Conservation (phyloP, 1,140 invertebrate genomes). For the Brachionus calyciflorus region DNA sequence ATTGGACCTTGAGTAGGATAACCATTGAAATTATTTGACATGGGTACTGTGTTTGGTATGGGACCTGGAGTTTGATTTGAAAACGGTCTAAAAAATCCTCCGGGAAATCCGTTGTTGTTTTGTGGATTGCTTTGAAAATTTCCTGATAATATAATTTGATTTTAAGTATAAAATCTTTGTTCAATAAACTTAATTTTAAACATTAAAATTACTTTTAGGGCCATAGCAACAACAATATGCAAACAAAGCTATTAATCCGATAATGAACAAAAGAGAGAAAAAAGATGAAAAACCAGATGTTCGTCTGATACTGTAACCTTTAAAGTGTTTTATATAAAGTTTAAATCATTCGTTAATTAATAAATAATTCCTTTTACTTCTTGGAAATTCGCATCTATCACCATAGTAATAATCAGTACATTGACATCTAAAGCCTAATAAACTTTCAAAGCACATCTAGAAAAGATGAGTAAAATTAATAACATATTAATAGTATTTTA, state of each 20-base stretch:
- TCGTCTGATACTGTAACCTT: background rate
- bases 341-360: background rate
- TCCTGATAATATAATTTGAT: background rate
- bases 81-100: background rate
- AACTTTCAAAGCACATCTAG: background rate
- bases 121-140: background rate
- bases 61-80: background rate
- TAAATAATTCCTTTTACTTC: background rate
- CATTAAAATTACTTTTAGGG: background rate
- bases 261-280: slow-evolving; percentile 3
- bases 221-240: slow-evolving; percentile 11
- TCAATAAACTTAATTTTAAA: background rate
- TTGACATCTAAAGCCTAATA: background rate
- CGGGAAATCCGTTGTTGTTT: background rate
- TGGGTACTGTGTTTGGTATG: background rate
- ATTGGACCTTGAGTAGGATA: background rate
- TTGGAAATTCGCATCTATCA: background rate
- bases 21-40: no score
- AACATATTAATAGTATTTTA: background rate
- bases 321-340: background rate
- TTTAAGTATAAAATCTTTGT: background rate
- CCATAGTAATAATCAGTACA: background rate
- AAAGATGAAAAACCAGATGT: slow-evolving; percentile 7
- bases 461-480: background rate
- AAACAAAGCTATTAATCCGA: background rate